phyloP scores from a whole-genome alignment of 1,140 invertebrate genomes.

The Papilio glaucus region DNA sequence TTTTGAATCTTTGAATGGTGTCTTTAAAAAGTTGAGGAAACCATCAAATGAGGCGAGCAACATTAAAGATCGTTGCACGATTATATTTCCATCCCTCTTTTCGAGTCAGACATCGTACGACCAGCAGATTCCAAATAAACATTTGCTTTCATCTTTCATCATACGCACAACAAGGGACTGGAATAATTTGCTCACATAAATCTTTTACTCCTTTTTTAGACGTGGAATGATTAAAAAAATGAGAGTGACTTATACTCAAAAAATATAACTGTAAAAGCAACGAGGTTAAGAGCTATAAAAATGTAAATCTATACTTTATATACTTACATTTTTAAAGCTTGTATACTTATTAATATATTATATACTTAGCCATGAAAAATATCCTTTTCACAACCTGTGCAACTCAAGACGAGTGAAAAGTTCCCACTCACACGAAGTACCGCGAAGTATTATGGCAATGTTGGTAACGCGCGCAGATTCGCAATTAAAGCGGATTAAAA shows the following conservation, averaged over 20 bases:
- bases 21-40: neutral
- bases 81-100: neutral
- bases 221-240: no score
- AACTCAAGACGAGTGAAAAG: neutral
- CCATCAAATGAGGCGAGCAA: neutral
- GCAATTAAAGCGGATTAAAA: slow-evolving; percentile 33
- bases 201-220: slow-evolving; percentile 1
- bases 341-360: no score
- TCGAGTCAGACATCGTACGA: neutral
- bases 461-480: slow-evolving; percentile 17
- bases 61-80: neutral
- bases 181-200: neutral
- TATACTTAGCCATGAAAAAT: neutral
- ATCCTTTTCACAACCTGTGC: neutral
- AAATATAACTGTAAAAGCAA: no score
- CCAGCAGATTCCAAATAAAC: neutral
- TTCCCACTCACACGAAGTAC: neutral
- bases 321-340: no score
- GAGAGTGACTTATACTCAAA: no score
- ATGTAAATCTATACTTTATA: no score
- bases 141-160: neutral
- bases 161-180: neutral
- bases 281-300: no score
- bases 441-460: neutral
- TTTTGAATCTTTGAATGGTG: neutral